Conservation (phyloP, 2,888 invertebrate genomes). For the Ichneumoninae sp. region DNA sequence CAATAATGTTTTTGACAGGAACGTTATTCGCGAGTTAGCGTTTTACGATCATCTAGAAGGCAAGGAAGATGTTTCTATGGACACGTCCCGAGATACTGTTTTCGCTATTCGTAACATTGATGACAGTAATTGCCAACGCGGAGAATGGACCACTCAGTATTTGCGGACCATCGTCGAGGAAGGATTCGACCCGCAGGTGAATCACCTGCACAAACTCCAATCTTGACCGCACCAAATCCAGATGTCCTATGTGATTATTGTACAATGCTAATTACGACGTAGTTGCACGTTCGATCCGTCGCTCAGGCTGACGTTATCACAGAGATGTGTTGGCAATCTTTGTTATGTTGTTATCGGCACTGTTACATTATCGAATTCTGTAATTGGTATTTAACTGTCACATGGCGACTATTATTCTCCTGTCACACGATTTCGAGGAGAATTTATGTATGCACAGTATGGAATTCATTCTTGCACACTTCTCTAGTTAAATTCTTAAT, state of each 20-base stretch:
- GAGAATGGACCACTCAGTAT: constrained; percentile 68
- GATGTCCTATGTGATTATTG: neutral
- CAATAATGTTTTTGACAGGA: constrained; percentile 52
- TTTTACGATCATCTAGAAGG: constrained; percentile 40
- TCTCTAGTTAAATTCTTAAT: neutral
- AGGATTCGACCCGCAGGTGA: constrained; percentile 64
- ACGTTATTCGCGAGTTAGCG: constrained; percentile 42
- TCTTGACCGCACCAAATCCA: constrained; percentile 5
- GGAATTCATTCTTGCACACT: neutral
- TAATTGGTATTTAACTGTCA: neutral
- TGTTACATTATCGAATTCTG: neutral
- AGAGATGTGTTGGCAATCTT: constrained; percentile 43
- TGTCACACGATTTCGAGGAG: neutral
- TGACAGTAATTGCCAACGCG: constrained; percentile 61
- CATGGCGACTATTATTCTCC: neutral
- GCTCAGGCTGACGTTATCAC: constrained; percentile 39
- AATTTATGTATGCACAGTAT: neutral
- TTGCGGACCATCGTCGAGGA: constrained; percentile 68
- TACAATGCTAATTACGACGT: constrained; percentile 16
- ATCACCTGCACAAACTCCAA: constrained; percentile 25
- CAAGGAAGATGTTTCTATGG: constrained; percentile 64
- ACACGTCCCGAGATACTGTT: constrained; percentile 30
- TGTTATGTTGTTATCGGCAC: constrained; percentile 5
- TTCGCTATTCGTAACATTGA: constrained; percentile 40
- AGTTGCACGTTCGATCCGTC: neutral